A percentile compares a stretch with the other conserved stretches of the same genome.
Conservation (phyloP, 2,888 invertebrate genomes). For the Orchestes rusci region DNA sequence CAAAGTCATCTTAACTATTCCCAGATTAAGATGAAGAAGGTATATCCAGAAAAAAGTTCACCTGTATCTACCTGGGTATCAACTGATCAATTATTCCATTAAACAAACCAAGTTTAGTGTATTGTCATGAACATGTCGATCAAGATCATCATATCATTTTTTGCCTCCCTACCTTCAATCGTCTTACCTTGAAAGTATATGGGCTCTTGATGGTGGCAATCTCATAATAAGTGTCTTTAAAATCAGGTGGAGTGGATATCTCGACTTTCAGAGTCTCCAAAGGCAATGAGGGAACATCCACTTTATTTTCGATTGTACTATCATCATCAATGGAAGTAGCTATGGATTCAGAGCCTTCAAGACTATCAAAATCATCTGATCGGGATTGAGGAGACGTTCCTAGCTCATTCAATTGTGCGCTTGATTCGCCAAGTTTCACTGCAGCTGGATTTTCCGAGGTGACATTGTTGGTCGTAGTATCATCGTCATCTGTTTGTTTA, state of each 20-base stretch:
- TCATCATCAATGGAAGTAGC: conserved; percentile 54
- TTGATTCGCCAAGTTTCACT: conserved; percentile 24
- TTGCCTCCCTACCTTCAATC: neutral
- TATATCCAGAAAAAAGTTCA: too few relatives aligned
- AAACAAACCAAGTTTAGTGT: too few relatives aligned
- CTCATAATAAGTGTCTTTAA: conserved; percentile 79
- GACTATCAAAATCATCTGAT: conserved; percentile 51
- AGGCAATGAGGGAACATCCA: conserved; percentile 53
- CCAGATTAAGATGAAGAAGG: too few relatives aligned
- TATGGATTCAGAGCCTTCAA: conserved; percentile 68
- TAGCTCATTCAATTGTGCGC: conserved; percentile 45
- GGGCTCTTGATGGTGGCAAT: conserved; percentile 87
- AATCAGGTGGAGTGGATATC: conserved; percentile 81
- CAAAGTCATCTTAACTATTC: too few relatives aligned
- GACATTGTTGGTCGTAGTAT: conserved; percentile 41
- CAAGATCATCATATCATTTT: too few relatives aligned
- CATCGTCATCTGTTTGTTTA: conserved; percentile 56
- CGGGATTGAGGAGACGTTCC: conserved; percentile 50
- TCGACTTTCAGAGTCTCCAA: conserved; percentile 81
- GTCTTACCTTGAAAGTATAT: conserved; percentile 75
- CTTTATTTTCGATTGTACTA: conserved; percentile 57
- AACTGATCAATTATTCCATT: too few relatives aligned
- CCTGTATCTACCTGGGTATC: too few relatives aligned
- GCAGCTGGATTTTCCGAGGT: conserved; percentile 31
- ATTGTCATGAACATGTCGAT: too few relatives aligned